A percentile compares a stretch with the other conserved stretches of the same genome.
Conservation (phyloP, 53 echinoderm and acorn worm genomes). For the Holothuria leucospilota region DNA sequence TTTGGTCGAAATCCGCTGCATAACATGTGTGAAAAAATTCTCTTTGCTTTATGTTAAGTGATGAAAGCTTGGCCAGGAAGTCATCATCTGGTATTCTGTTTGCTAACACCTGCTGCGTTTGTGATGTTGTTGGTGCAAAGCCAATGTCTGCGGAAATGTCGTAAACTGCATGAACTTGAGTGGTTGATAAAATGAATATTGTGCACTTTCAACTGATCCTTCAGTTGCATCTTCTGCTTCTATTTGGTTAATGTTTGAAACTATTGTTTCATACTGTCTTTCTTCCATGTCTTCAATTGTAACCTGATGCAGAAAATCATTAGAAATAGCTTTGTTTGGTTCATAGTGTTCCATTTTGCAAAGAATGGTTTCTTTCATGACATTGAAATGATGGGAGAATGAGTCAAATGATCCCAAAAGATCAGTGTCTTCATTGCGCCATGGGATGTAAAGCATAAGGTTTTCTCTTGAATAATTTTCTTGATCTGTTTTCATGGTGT, state of each 20-base stretch:
- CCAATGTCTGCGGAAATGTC: constrained; percentile 35
- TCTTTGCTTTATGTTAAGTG: constrained; percentile 27
- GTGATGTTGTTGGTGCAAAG: neutral
- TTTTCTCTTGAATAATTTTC: constrained; percentile 31
- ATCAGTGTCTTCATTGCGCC: constrained; percentile 24
- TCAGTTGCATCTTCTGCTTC: neutral
- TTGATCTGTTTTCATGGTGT: constrained; percentile 13
- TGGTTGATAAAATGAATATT: constrained; percentile 26
- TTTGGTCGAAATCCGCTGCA: constrained; percentile 48
- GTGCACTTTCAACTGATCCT: neutral
- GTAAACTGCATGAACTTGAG: neutral
- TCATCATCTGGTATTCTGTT: constrained; percentile 15
- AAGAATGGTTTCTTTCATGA: neutral
- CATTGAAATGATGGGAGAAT: neutral
- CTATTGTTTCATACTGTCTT: neutral
- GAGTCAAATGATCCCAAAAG: neutral
- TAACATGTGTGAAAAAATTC: constrained; percentile 59
- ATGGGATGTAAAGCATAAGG: constrained; percentile 11
- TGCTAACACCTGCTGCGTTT: neutral
- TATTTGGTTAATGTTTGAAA: neutral
- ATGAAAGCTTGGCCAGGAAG: neutral
- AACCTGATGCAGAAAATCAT: neutral
- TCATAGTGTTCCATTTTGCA: constrained; percentile 4
- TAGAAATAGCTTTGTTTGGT: neutral
- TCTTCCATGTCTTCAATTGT: neutral